These are phyloP conservation scores for Orthosia gracilis DNA, from an alignment of 2,888 invertebrate species.

Conservation along the genomic window DNA sequence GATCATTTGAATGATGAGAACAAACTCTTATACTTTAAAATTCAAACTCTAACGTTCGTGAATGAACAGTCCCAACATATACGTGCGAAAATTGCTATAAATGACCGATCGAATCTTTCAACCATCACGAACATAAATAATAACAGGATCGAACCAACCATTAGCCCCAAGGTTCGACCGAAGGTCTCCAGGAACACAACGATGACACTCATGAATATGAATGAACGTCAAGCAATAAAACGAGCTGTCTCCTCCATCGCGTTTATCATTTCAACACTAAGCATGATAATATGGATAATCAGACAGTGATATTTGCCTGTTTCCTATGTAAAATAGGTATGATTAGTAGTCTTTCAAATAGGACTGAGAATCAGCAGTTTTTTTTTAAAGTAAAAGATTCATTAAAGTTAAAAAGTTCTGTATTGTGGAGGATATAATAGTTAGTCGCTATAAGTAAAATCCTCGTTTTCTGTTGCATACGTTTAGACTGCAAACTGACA, in stretches of 20 bases:
- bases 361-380: not conserved
- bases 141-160: conserved; percentile 48
- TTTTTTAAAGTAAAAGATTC: too few species aligned
- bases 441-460: too few species aligned
- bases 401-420: too few species aligned
- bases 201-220: conserved; percentile 62
- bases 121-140: conserved; percentile 20
- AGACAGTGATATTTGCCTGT: conserved; percentile 34
- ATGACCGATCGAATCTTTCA: not conserved
- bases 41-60: not conserved
- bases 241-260: conserved; percentile 34
- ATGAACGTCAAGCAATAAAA: conserved; percentile 53
- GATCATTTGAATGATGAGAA: not conserved
- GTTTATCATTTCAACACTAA: conserved; percentile 46
- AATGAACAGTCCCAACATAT: too few species aligned
- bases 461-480: too few species aligned
- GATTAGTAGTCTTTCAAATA: not conserved
- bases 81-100: too few species aligned
- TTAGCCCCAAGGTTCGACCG: conserved; percentile 64
- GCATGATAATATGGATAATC: conserved; percentile 13
- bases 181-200: conserved; percentile 59
- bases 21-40: too few species aligned
- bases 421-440: too few species aligned
- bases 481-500: too few species aligned
- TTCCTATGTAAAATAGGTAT: conserved; percentile 21